These are phyloP conservation scores for Platynereis dumerilii DNA, from an alignment of 2,888 invertebrate genomes.

Conservation along the genomic window DNA sequence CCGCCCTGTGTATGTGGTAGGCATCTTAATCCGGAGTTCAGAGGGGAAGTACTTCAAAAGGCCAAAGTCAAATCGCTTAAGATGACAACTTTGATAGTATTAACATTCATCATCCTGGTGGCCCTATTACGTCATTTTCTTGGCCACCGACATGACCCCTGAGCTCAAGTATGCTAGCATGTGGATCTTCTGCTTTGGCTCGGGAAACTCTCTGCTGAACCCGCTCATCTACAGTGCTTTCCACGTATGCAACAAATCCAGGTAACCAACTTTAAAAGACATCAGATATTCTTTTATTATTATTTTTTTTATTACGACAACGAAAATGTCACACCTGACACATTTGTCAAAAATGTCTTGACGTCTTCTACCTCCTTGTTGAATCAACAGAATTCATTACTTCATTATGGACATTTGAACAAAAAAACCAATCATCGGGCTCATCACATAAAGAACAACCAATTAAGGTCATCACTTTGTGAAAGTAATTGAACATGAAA, in stretches of 20 bases:
- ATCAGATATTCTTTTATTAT: too few species aligned
- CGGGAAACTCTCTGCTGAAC: slow-evolving; percentile 85
- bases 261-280: not conserved
- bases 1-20: too few species aligned
- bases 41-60: slow-evolving; percentile 57
- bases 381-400: too few species aligned
- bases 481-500: too few species aligned
- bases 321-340: too few species aligned
- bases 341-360: too few species aligned
- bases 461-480: too few species aligned
- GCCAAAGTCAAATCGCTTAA: slow-evolving; percentile 64
- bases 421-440: too few species aligned
- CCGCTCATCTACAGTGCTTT: slow-evolving; percentile 87
- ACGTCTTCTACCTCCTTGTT: too few species aligned
- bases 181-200: slow-evolving; percentile 83
- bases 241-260: slow-evolving; percentile 71
- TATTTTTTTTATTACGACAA: too few species aligned
- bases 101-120: slow-evolving; percentile 84
- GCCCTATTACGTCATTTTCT: slow-evolving; percentile 84
- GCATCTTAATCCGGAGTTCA: slow-evolving; percentile 6
- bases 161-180: slow-evolving; percentile 39
- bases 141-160: slow-evolving; percentile 65
- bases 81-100: slow-evolving; percentile 82
- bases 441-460: too few species aligned
- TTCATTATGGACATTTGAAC: too few species aligned